These are phyloP conservation scores for Polyommatus icarus DNA, from an alignment of 2,888 invertebrate genomes.

Conservation along the genomic window DNA sequence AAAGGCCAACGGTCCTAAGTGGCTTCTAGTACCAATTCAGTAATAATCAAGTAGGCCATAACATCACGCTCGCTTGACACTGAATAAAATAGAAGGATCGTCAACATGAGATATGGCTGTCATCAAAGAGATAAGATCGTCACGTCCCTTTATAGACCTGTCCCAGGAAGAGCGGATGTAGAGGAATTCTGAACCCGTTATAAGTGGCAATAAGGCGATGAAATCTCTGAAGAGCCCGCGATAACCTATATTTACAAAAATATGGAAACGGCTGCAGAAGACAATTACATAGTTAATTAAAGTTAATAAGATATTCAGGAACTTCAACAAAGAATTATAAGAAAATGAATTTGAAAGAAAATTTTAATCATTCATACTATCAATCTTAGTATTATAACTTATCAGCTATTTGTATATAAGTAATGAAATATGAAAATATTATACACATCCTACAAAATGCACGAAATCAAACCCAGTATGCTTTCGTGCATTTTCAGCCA, in stretches of 20 bases:
- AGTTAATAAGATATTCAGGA: too few relatives aligned
- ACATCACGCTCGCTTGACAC: background rate
- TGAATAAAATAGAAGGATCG: conserved; percentile 3
- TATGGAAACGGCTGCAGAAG: background rate
- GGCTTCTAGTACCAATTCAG: background rate
- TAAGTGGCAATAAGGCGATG: conserved; percentile 1
- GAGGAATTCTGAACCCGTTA: conserved; percentile 21
- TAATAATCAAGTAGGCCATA: background rate
- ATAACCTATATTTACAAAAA: background rate
- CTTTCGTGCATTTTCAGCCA: too few relatives aligned
- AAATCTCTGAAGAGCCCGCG: background rate
- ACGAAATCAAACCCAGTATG: too few relatives aligned
- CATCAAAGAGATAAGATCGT: background rate
- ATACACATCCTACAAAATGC: too few relatives aligned
- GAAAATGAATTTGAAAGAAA: too few relatives aligned
- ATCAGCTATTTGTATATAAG: too few relatives aligned
- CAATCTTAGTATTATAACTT: too few relatives aligned
- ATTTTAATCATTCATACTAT: too few relatives aligned
- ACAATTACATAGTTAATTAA: background rate
- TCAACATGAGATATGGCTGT: background rate
- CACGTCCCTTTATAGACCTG: conserved; percentile 17
- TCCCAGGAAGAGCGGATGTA: conserved; percentile 15
- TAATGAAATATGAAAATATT: too few relatives aligned
- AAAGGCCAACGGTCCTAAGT: background rate
- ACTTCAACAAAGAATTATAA: too few relatives aligned